Evolutionary conservation across 1,140 invertebrate genomes (phyloP), one percentile per base, ranked within the genome.

Genomic region (Drosophila ercepeae): DNA sequence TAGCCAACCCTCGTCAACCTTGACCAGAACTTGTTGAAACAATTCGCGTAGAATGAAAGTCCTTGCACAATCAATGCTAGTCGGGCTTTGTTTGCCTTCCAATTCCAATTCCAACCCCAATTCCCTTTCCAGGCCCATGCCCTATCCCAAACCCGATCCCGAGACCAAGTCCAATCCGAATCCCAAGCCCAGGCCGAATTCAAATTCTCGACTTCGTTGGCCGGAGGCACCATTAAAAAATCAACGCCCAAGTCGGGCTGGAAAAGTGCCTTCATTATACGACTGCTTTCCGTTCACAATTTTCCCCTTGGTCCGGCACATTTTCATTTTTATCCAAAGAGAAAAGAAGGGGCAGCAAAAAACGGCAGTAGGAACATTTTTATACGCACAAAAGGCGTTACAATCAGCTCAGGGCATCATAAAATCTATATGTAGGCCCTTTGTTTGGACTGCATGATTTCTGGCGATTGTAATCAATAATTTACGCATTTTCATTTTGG

Each of bases 391-490:
- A 78, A 86, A 78, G 77, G 74, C 82, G 69, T 75, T 75, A 82
- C 77, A 88, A 86, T 75, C 82, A 78, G 58, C 52, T 45, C 23
- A 36, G 73, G 44, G 45, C 51, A 75, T 68, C 69, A 82, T 73
- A 82, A 84, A 83, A 75, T 64, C 63, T 77, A 69, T 82, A 76
- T 73, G 21, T 75, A 75, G 8, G 36, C 11, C 32, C 53, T 49
- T 75, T 75, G 71, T 53, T 81, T 76, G 57, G 71, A 51, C 44
- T 81, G 55, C 77, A 67, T 64, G 67, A 76, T 72, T 75, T 70
- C 61, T 77, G 83, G 78, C 79, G 82, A 88, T 88, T 82, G 74
- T 88, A 88, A 88, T 88, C 82, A 88, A 88, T 88, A 88, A 88
- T 88, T 88, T 88, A 88, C 82, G 82, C 82, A 88, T 88, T 88